Evolutionary conservation across 2,113 vertebrate species (phyloP), one percentile per base, ranked within the genome.

Genomic region (Antigone vipio): DNA sequence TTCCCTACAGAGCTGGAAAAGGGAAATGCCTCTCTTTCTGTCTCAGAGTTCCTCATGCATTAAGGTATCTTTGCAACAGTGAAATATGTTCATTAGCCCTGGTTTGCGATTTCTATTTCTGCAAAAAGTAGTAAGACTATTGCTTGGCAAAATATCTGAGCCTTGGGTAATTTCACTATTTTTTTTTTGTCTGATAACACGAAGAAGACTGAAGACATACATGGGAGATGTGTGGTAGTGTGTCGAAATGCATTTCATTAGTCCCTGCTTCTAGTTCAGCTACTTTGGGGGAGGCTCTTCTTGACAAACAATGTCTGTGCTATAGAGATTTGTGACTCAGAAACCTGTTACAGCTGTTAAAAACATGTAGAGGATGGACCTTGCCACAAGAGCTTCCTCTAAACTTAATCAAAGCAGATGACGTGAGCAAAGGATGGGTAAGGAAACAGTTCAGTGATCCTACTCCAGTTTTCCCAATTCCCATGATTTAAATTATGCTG

Each of bases 401-500:
- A 15, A 86, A 80, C n/a, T 75, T 84, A 67, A 77, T 77, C 56
- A 52, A 68, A 89, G 19, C 20, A 58, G 77, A 42, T 58, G 56
- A 49, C 0, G 0, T 59, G 47, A 35, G 47, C 58, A 82, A 87
- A 85, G 34, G 24, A 45, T 66, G 69, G 53, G 40, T 44, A 44
- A 50, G 35, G 73, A 79, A 74, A 60, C 12, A 50, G 45, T 44
- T 64, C 44, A 16, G 5, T 38, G 45, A 52, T 30, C 34, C 58
- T 55, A 9, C 58, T 53, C 30, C 44, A 72, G 26, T 27, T 18
- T 86, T 79, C 60, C 40, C 17, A 29, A 0, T 42, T 75, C 35
- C 35, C 12, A 11, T 52, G 9, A 40, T 55, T 79, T 49, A 30
- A 19, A 21, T 58, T 38, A 32, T 0, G 0, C 38, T 62, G 15